These are phyloP conservation scores for Sclerodermus sp. DNA, from an alignment of 2,888 invertebrate genomes.

Conservation along the genomic window DNA sequence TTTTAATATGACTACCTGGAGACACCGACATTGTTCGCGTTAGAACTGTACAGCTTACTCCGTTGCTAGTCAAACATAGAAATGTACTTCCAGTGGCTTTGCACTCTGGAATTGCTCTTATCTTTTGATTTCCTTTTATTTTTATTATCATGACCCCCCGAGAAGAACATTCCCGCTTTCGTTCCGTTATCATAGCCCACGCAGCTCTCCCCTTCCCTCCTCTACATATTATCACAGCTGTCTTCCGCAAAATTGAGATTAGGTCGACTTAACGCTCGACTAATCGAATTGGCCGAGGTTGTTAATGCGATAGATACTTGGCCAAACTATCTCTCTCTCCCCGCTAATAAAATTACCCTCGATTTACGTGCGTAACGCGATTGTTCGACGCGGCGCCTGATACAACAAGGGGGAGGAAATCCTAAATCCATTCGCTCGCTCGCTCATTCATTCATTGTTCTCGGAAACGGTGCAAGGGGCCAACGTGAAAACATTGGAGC, in stretches of 20 bases:
- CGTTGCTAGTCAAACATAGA: neutral
- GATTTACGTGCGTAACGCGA: too few species aligned
- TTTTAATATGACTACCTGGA: too few species aligned
- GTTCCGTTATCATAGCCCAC: neutral
- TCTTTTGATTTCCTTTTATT: neutral
- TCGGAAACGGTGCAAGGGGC: too few species aligned
- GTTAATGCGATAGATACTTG: slow-evolving; percentile 18
- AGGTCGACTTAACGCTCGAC: slow-evolving; percentile 16
- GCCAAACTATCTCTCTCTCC: neutral
- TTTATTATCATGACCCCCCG: neutral
- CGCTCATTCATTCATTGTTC: too few species aligned
- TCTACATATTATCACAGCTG: neutral
- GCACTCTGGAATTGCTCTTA: neutral
- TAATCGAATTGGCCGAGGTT: slow-evolving; percentile 22
- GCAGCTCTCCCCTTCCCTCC: neutral
- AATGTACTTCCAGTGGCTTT: neutral
- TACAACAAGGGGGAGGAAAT: too few species aligned
- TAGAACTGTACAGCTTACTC: neutral
- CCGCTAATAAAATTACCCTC: too few species aligned
- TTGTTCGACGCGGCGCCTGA: too few species aligned
- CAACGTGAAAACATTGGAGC: too few species aligned
- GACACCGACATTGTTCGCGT: too few species aligned
- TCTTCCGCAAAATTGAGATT: too few species aligned
- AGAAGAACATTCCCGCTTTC: too few species aligned
- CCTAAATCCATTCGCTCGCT: too few species aligned